These are phyloP conservation scores for Sebastes iracundus DNA, from an alignment of 2,797 vertebrate species.

Conservation along the genomic window DNA sequence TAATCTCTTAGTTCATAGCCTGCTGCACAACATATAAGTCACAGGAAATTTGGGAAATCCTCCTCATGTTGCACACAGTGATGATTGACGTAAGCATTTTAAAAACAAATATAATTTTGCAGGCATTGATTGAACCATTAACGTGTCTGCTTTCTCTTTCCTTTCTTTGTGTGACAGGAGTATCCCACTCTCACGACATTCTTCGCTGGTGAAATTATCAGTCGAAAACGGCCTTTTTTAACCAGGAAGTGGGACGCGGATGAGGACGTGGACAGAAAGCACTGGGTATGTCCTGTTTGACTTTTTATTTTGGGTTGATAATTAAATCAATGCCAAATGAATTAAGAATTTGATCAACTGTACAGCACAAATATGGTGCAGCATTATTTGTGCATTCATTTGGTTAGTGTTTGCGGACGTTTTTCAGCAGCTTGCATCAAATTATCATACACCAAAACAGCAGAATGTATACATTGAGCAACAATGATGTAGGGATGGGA, in stretches of 20 bases:
- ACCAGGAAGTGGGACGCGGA: conserved; percentile 99
- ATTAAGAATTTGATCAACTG: background rate
- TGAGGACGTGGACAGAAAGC: conserved; percentile 97
- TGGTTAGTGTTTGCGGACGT: background rate
- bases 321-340: background rate
- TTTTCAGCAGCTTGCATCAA: background rate
- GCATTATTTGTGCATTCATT: background rate
- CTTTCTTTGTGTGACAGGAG: conserved; percentile 78
- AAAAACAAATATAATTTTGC: background rate
- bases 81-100: background rate
- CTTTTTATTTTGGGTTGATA: background rate
- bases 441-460: background rate
- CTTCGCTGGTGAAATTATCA: conserved; percentile 98
- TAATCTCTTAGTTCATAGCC: background rate
- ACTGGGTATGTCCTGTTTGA: conserved; percentile 89
- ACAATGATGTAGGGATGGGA: too few species aligned
- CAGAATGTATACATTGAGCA: background rate
- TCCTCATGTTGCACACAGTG: background rate
- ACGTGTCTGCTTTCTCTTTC: background rate
- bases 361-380: background rate
- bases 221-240: conserved; percentile 94
- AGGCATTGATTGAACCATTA: background rate
- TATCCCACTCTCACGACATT: conserved; percentile 97
- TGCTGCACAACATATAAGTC: background rate
- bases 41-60: background rate